These are phyloP conservation scores for Idaea dimidiata DNA, from an alignment of 2,888 invertebrate species.

Conservation along the genomic window DNA sequence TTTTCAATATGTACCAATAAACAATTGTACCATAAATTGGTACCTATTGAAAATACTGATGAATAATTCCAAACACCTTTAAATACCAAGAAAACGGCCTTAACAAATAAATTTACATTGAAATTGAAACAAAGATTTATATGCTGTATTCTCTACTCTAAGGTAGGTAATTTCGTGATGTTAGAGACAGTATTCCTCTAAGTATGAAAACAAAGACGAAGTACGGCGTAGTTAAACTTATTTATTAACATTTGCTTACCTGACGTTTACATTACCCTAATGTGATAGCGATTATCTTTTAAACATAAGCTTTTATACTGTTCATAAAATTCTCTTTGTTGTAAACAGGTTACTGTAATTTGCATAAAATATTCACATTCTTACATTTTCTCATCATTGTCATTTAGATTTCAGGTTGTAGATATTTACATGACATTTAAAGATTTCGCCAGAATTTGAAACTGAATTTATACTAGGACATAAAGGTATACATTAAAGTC, in stretches of 20 bases:
- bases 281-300: constrained; percentile 26
- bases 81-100: background rate
- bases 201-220: constrained; percentile 23
- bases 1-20: no score
- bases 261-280: constrained; percentile 22
- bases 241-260: constrained; percentile 17
- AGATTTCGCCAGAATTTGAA: no score
- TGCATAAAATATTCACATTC: background rate
- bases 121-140: background rate
- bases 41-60: background rate
- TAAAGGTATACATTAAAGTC: no score
- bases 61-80: background rate
- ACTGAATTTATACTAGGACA: no score
- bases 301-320: constrained; percentile 18
- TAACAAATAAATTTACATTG: background rate
- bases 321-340: constrained; percentile 3
- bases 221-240: constrained; percentile 16
- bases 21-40: no score
- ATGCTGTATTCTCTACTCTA: background rate
- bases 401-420: background rate
- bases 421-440: no score
- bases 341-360: background rate
- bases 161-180: constrained; percentile 15
- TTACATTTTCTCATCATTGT: constrained; percentile 1
- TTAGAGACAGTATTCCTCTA: constrained; percentile 14